These are phyloP conservation scores for Zaprionus vittiger DNA, from an alignment of 1,140 invertebrate genomes.

Conservation along the genomic window DNA sequence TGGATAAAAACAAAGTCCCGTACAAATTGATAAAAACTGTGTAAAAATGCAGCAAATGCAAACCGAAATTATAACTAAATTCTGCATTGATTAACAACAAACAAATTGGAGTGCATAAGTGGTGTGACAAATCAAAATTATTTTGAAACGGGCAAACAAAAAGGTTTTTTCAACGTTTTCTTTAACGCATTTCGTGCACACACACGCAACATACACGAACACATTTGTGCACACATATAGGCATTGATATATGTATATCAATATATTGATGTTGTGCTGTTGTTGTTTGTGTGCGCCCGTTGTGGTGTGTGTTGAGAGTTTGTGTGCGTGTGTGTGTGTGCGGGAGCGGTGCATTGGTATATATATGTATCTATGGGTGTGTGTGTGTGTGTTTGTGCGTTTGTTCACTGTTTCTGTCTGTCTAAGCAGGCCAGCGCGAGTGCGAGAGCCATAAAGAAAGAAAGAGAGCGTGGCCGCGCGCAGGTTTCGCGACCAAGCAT, in stretches of 20 bases:
- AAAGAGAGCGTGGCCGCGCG: conserved; percentile 56
- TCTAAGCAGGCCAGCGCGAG: conserved; percentile 46
- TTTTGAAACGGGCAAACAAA: conserved; percentile 58
- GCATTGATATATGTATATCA: conserved; percentile 70
- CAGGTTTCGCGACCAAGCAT: conserved; percentile 49
- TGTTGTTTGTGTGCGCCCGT: conserved; percentile 50
- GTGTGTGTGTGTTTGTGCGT: conserved; percentile 29
- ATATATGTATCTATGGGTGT: conserved; percentile 27
- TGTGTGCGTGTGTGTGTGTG: conserved; percentile 42
- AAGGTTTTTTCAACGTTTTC: conserved; percentile 69
- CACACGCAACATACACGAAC: conserved; percentile 44
- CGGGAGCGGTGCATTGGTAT: conserved; percentile 50
- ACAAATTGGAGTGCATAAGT: conserved; percentile 50
- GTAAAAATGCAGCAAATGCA: conserved; percentile 64
- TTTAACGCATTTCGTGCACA: conserved; percentile 74
- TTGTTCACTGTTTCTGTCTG: conserved; percentile 46
- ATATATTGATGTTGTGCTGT: conserved; percentile 75
- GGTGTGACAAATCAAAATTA: conserved; percentile 47
- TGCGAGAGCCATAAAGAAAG: conserved; percentile 38
- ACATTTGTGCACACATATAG: conserved; percentile 55
- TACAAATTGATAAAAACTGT: conserved; percentile 58
- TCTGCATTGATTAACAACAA: conserved; percentile 49
- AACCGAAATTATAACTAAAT: conserved; percentile 51
- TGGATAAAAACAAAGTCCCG: conserved; percentile 74
- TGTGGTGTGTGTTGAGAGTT: conserved; percentile 20